These are phyloP conservation scores for Dendrolimus punctatus DNA, from an alignment of 1,140 invertebrate genomes.

Conservation along the genomic window DNA sequence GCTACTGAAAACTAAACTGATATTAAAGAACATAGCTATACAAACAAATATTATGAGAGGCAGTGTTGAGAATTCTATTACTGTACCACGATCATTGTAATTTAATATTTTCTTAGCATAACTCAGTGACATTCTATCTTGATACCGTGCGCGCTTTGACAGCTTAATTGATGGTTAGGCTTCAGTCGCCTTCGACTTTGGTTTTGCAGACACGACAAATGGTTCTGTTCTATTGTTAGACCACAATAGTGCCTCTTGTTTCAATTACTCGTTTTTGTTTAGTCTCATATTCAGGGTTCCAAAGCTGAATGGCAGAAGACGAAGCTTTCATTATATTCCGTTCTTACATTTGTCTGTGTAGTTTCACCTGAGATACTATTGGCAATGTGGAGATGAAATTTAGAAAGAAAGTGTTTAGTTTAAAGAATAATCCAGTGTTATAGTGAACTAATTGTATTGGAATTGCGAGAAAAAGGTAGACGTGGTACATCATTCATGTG, in stretches of 20 bases:
- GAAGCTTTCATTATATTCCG: too few relatives aligned
- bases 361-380: too few relatives aligned
- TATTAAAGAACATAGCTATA: too few relatives aligned
- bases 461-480: too few relatives aligned
- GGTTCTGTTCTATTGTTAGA: constrained; percentile 7
- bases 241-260: constrained; percentile 14
- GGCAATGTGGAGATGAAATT: too few relatives aligned
- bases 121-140: constrained; percentile 6
- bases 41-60: neutral
- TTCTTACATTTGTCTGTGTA: too few relatives aligned
- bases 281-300: neutral
- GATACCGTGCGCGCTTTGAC: constrained; percentile 33
- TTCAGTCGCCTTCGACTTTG: constrained; percentile 23
- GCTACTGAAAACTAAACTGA: too few relatives aligned
- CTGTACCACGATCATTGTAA: constrained; percentile 6
- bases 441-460: too few relatives aligned
- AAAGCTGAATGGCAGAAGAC: too few relatives aligned
- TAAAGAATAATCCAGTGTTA: too few relatives aligned
- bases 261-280: constrained; percentile 4
- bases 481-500: too few relatives aligned
- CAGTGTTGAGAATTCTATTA: constrained; percentile 3
- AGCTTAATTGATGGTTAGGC: constrained; percentile 40
- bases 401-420: too few relatives aligned
- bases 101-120: constrained; percentile 3
- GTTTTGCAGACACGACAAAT: constrained; percentile 21